phyloP scores from a whole-genome alignment of 2,888 invertebrate genomes.

The Caenorhabditis auriculariae region DNA sequence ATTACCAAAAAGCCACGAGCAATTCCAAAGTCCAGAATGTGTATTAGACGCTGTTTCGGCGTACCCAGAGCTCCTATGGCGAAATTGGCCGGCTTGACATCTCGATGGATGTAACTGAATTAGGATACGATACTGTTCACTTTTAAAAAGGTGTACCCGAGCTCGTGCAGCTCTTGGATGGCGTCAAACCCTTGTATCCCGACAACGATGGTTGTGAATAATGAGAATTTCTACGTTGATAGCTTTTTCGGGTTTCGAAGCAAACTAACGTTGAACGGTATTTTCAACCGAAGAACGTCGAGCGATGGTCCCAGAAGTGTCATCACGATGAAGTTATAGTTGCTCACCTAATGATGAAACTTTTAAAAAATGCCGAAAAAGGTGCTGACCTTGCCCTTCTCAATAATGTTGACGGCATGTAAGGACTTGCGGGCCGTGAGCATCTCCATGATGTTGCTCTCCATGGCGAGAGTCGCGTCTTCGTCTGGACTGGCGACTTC shows the following conservation, averaged over 20 bases:
- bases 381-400: slow-evolving; percentile 13
- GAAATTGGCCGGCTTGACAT: slow-evolving; percentile 41
- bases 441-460: slow-evolving; percentile 22
- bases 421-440: slow-evolving; percentile 23
- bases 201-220: slow-evolving; percentile 21
- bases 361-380: not conserved
- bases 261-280: slow-evolving; percentile 11
- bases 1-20: slow-evolving; percentile 25
- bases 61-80: slow-evolving; percentile 31
- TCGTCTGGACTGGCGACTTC: slow-evolving; percentile 28
- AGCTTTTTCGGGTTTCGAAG: not conserved
- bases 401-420: slow-evolving; percentile 20
- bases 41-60: slow-evolving; percentile 23
- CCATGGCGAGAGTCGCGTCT: slow-evolving; percentile 32
- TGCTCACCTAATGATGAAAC: slow-evolving; percentile 2
- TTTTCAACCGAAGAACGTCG: slow-evolving; percentile 17
- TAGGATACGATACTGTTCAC: slow-evolving; percentile 17
- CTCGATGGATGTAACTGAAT: slow-evolving; percentile 28
- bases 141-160: slow-evolving; percentile 19
- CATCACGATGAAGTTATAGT: slow-evolving; percentile 36
- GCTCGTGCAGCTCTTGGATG: slow-evolving; percentile 40
- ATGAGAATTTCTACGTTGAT: slow-evolving; percentile 20
- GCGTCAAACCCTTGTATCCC: slow-evolving; percentile 42
- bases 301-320: slow-evolving; percentile 36
- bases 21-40: slow-evolving; percentile 45